Evolutionary conservation across 2,888 invertebrate species (phyloP).

Genomic region (Gasteruption jaculator): DNA sequence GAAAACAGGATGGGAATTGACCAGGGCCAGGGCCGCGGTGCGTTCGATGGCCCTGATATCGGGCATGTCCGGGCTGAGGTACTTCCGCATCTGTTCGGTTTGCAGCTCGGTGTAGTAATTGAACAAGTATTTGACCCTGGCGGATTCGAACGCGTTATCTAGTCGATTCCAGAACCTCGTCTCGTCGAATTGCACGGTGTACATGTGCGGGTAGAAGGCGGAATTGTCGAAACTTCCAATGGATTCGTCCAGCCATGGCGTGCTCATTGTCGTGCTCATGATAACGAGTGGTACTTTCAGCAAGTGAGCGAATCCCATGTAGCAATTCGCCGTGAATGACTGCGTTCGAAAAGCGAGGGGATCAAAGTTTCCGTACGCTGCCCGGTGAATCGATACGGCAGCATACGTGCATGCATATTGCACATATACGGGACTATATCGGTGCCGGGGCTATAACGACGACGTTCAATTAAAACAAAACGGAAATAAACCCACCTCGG

Average conservation of each 20-base stretch:
- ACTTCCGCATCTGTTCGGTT: constrained; percentile 26
- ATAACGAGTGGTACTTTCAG: constrained; percentile 29
- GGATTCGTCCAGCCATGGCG: constrained; percentile 23
- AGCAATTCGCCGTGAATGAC: constrained; percentile 31
- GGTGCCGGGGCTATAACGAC: too few relatives aligned
- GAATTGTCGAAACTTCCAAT: constrained; percentile 28
- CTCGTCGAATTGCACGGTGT: background rate
- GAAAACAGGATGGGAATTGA: constrained; percentile 54
- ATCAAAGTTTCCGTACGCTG: constrained; percentile 57
- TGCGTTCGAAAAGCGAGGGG: too few relatives aligned
- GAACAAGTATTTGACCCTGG: constrained; percentile 9
- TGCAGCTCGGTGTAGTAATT: constrained; percentile 19
- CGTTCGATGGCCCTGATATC: constrained; percentile 48
- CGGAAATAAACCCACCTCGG: constrained; percentile 27
- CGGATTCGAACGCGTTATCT: constrained; percentile 20
- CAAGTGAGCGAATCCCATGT: constrained; percentile 29
- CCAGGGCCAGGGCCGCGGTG: constrained; percentile 51
- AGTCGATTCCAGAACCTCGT: constrained; percentile 30
- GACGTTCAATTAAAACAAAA: constrained; percentile 1
- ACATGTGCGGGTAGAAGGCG: constrained; percentile 21
- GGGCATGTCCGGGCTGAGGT: constrained; percentile 38
- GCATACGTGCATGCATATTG: constrained; percentile 58
- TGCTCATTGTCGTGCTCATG: constrained; percentile 17
- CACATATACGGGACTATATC: too few relatives aligned
- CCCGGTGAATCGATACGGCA: too few relatives aligned